Evolutionary conservation across 1,140 invertebrate genomes (phyloP), one percentile per base, ranked within the genome.

Genomic region (Lamellibrachia luymesi): DNA sequence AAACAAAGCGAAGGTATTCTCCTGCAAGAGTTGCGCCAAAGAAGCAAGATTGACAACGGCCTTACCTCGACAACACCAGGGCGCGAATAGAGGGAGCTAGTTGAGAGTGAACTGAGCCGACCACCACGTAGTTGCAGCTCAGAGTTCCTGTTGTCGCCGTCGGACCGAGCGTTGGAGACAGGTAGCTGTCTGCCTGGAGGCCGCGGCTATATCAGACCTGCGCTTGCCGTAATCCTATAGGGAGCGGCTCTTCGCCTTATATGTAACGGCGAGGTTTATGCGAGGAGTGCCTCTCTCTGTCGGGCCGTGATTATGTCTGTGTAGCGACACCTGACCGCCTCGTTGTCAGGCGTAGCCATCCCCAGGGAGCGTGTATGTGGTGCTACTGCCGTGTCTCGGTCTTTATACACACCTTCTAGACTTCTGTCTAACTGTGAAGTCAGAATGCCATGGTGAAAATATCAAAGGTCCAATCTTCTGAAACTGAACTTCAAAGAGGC

Each of bases 221-320:
- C 38, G 38, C 17, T 51, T 91, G 90, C 90, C 50, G 90, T 91
- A 91, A 91, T 91, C 50, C 90, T 91, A 91, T 91, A 49, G 38
- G 17, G 27, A 51, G 49, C 90, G 2, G 49, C 90, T 8, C 49
- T n/a, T 91, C 90, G 38, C 90, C 90, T 50, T 91, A 91, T 91
- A 91, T 91, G 90, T 91, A 91, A 91, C 50, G 50, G 90, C 38
- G 49, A 50, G 50, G 90, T 91, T 91, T 91, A 38, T 27, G 25
- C 27, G 90, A n/a, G 90, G 38, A 49, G 90, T 80, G 64, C 13
- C 64, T 10, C 64, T 80, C 64, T 80, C 13, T 80, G 64, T 80
- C 64, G 64, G 64, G 64, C 64, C 17, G 64, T 80, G 13, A 10
- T 80, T 22, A 1, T 22, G 64, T 80, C 6, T 80, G 64, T 80